Evolutionary conservation across 2,888 invertebrate genomes (phyloP), one percentile per base, ranked within the genome.

Genomic region (Plagiodera versicolora): DNA sequence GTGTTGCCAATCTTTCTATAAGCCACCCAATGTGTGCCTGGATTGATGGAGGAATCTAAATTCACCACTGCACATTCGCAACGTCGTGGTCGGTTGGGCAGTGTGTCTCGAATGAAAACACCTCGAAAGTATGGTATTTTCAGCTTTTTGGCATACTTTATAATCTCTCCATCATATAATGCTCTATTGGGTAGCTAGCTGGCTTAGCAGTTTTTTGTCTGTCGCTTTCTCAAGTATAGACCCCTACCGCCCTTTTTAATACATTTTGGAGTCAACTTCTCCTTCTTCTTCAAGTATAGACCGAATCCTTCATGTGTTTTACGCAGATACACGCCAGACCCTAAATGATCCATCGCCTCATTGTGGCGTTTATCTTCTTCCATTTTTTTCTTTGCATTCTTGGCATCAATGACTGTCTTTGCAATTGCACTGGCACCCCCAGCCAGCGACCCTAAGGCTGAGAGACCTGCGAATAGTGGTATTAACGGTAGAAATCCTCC

Each of bases 351-450:
- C 74, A 79, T 77, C 6, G 66, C 64, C 67, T 70, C 59, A 63
- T 79, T 79, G 61, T 77, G 78, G 6, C 76, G 70, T 47, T 68
- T 58, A 44, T 64, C 67, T 65, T 79, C 75, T 46, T 67, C 57
- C 48, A 76, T 56, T 61, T 70, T 64, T 63, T 74, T 68, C 67
- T 71, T 69, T 11, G 77, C 76, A 54, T 63, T 58, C 65, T 73
- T 75, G 2, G 72, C 68, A 53, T 75, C 69, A 60, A 74, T 75
- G 9, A 77, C 69, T 8, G 75, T 71, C 63, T 77, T 77, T 0
- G 72, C 70, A 17, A 79, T 69, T 44, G 71, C 72, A 6, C 75
- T 71, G 30, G 75, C 75, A 18, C 78, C 77, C 18, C 78, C 77
- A 1, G 58, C 48, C 14, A 72, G 17, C 4, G 65, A 55, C 8